These are phyloP conservation scores for Callaeas wilsoni DNA, from an alignment of 2,113 vertebrate genomes.

Conservation along the genomic window DNA sequence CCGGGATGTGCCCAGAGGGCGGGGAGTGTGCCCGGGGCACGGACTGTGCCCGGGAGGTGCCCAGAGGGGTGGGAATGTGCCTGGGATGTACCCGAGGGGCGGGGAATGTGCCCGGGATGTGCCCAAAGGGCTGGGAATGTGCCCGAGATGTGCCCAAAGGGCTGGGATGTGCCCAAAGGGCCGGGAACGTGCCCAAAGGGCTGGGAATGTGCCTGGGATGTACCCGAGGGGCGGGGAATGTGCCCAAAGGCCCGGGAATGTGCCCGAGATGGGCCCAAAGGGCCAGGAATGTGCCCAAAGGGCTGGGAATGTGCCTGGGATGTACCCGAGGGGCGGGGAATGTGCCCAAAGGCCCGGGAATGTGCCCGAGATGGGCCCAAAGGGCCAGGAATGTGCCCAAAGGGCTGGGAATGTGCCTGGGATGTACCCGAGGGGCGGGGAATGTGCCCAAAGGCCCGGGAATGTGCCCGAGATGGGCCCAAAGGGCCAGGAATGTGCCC, in stretches of 20 bases:
- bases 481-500: too few species aligned
- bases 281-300: too few species aligned
- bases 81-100: not conserved
- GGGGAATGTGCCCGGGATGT: not conserved
- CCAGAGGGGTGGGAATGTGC: not conserved
- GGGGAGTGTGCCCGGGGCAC: not conserved
- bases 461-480: not conserved
- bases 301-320: accelerated
- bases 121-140: not conserved
- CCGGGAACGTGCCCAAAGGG: too few species aligned
- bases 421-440: too few species aligned
- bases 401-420: accelerated
- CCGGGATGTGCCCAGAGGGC: not conserved
- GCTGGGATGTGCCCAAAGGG: too few species aligned
- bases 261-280: not conserved
- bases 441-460: too few species aligned
- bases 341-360: too few species aligned
- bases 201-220: accelerated
- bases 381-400: too few species aligned
- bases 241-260: too few species aligned
- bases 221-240: too few species aligned
- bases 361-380: not conserved
- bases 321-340: too few species aligned
- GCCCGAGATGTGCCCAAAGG: not conserved
- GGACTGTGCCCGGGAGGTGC: not conserved